Conservation (phyloP, 2,797 vertebrate species). For the Muscicapa comitata region DNA sequence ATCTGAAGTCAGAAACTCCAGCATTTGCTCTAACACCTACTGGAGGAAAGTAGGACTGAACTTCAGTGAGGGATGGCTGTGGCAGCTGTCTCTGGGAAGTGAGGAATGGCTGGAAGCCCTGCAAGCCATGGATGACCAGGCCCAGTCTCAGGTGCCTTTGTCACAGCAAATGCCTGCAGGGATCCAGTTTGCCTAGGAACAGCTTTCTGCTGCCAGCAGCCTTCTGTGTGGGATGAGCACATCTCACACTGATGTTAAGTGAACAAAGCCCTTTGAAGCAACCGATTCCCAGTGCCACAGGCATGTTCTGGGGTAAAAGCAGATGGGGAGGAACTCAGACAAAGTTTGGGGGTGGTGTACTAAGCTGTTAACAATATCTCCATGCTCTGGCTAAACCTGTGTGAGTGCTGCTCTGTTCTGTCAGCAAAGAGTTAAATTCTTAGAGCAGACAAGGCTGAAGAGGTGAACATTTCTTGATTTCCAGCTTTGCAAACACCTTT, state of each 20-base stretch:
- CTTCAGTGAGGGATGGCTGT: accelerated
- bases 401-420: background rate
- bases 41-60: background rate
- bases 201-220: background rate
- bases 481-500: slow-evolving; percentile 22
- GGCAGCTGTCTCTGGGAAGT: background rate
- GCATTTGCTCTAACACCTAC: background rate
- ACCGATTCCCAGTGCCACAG: background rate
- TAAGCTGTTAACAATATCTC: background rate
- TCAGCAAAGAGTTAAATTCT: background rate
- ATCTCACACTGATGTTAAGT: background rate
- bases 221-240: background rate
- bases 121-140: background rate
- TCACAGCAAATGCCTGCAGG: background rate
- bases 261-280: background rate
- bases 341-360: background rate
- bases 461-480: slow-evolving; percentile 1
- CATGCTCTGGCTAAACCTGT: background rate
- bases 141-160: background rate
- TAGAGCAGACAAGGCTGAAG: background rate
- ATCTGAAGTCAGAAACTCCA: background rate
- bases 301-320: background rate
- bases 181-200: background rate
- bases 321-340: accelerated
- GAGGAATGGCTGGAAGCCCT: background rate